A percentile compares a stretch with the other conserved stretches of the same genome.
Evolutionary conservation across 2,797 vertebrate genomes (phyloP).

Genomic region (Zenarchopterus dispar): DNA sequence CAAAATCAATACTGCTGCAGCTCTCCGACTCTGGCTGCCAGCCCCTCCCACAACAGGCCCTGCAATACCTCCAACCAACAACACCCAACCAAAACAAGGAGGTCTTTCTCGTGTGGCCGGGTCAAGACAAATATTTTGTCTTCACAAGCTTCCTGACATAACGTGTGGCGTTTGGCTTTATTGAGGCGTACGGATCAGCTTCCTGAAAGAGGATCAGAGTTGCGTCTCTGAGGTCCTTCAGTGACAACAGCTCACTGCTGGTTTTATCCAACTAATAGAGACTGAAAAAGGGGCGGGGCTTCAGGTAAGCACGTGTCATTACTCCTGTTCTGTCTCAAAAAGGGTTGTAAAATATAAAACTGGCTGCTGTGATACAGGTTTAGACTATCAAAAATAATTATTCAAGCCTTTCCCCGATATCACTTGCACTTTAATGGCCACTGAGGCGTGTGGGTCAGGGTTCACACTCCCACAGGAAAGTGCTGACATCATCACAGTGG

Average conservation of each 20-base stretch:
- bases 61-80: slow-evolving; percentile 37
- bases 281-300: slow-evolving; percentile 26
- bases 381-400: neutral
- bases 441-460: slow-evolving; percentile 7
- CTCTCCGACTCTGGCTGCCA: slow-evolving; percentile 32
- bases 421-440: neutral
- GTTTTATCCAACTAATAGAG: slow-evolving; percentile 20
- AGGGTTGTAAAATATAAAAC: no score
- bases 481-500: slow-evolving; percentile 38
- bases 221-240: slow-evolving; percentile 17
- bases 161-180: slow-evolving; percentile 24
- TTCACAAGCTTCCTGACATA: slow-evolving; percentile 30
- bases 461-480: slow-evolving; percentile 27
- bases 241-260: slow-evolving; percentile 20
- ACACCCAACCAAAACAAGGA: slow-evolving; percentile 19
- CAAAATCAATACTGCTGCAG: slow-evolving; percentile 77
- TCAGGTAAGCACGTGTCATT: no score
- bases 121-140: slow-evolving; percentile 51
- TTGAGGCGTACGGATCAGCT: slow-evolving; percentile 2
- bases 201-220: slow-evolving; percentile 15
- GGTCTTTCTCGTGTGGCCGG: slow-evolving; percentile 13
- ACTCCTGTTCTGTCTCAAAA: no score
- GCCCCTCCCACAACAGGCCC: slow-evolving; percentile 31
- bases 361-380: no score
- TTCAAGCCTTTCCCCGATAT: neutral